phyloP scores from a whole-genome alignment of 2,113 vertebrate species.

The Barbus barbus region DNA sequence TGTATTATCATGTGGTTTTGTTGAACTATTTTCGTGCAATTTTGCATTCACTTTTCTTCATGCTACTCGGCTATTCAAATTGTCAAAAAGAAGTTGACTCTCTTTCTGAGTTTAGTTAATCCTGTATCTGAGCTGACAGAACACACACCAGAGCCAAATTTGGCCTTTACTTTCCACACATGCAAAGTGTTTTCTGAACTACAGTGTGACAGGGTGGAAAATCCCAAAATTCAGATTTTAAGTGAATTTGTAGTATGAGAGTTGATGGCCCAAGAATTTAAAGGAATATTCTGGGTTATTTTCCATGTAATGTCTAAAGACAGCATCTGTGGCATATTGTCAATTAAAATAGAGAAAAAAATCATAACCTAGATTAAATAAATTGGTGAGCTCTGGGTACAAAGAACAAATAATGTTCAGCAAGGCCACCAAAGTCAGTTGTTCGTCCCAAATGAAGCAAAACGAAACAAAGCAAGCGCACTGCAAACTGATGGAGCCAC shows the following conservation, averaged over 20 bases:
- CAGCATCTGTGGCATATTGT: neutral
- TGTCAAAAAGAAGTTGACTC: neutral
- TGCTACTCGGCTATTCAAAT: neutral
- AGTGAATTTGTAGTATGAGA: neutral
- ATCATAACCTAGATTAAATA: neutral
- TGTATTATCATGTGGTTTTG: constrained; percentile 1
- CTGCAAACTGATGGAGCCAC: constrained; percentile 21
- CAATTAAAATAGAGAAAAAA: neutral
- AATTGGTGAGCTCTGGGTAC: neutral
- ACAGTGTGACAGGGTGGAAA: neutral
- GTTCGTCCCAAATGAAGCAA: constrained; percentile 23
- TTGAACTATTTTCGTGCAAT: neutral
- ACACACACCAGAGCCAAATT: neutral
- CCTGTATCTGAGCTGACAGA: neutral
- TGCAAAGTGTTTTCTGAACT: neutral
- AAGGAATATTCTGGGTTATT: neutral
- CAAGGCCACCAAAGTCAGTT: neutral
- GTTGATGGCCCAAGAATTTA: neutral
- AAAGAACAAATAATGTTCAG: neutral
- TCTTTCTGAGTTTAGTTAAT: neutral
- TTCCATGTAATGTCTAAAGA: neutral
- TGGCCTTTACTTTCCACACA: neutral
- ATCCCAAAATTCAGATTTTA: neutral
- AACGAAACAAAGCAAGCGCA: constrained; percentile 1
- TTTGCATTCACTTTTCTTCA: neutral